Conservation (phyloP, 2,797 vertebrate species). For the Vireo griseus region DNA sequence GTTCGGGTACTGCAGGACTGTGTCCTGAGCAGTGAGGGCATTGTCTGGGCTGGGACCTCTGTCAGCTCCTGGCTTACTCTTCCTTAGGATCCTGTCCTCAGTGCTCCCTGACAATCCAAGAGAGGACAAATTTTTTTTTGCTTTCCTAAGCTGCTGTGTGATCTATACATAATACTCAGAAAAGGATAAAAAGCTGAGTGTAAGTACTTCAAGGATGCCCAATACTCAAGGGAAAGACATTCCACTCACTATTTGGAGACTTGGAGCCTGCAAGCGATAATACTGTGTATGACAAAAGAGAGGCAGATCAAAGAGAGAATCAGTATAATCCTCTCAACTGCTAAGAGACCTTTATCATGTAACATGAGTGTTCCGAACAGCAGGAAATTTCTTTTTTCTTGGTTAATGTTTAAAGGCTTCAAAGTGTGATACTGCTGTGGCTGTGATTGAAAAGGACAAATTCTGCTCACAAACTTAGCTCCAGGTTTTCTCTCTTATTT, state of each 20-base stretch:
- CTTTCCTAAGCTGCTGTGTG: not conserved
- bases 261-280: not conserved
- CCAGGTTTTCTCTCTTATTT: not conserved
- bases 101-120: not conserved
- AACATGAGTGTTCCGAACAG: not conserved
- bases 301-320: conserved; percentile 32
- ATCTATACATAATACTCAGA: not conserved
- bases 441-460: conserved; percentile 11
- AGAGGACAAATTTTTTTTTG: not conserved
- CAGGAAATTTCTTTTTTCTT: conserved; percentile 44
- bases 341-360: conserved; percentile 25
- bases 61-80: not conserved
- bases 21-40: not conserved
- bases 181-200: not conserved
- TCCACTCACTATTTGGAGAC: not conserved
- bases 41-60: not conserved
- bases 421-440: not conserved
- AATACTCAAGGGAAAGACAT: not conserved
- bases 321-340: conserved; percentile 36
- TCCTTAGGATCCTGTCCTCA: not conserved
- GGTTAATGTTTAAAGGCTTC: conserved; percentile 47
- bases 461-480: not conserved
- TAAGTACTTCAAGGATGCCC: not conserved
- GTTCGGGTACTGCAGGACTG: not conserved
- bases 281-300: not conserved